Conservation (phyloP, 2,888 invertebrate species). For the Stenodera caucasica region DNA sequence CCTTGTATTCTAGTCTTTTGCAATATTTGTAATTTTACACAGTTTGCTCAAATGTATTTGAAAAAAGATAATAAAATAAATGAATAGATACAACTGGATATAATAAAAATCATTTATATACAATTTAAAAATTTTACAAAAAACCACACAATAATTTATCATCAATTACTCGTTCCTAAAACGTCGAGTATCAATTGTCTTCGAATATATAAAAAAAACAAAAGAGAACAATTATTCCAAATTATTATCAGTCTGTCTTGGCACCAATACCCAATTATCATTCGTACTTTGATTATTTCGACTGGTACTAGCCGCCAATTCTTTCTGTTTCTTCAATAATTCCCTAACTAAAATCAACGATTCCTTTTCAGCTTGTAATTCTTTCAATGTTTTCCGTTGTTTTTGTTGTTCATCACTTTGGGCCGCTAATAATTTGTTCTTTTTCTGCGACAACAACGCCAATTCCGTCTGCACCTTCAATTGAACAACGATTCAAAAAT, state of each 20-base stretch:
- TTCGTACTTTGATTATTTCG: constrained; percentile 22
- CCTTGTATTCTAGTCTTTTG: constrained; percentile 46
- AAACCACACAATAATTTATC: constrained; percentile 20
- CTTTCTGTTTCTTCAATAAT: constrained; percentile 67
- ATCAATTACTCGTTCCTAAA: constrained; percentile 8
- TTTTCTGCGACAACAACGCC: constrained; percentile 76
- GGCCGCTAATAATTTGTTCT: constrained; percentile 71
- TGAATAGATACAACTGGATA: constrained; percentile 2
- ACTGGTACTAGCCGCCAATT: constrained; percentile 44
- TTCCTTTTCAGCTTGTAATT: constrained; percentile 59
- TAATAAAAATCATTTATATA: constrained; percentile 10
- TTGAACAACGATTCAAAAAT: background rate
- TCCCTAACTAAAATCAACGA: constrained; percentile 68
- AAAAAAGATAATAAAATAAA: background rate
- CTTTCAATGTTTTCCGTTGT: constrained; percentile 44
- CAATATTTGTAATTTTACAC: constrained; percentile 46
- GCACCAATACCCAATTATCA: constrained; percentile 47
- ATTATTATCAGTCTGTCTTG: constrained; percentile 31
- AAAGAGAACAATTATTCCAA: constrained; percentile 6
- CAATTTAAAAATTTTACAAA: constrained; percentile 23
- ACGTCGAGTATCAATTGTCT: background rate
- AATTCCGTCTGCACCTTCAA: constrained; percentile 77
- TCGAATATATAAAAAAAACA: background rate
- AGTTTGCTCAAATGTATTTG: constrained; percentile 46
- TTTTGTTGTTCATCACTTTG: constrained; percentile 60